Base-by-base conservation (phyloP, 2,797 vertebrate species). In the Silurus lanzhouensis region DNA sequence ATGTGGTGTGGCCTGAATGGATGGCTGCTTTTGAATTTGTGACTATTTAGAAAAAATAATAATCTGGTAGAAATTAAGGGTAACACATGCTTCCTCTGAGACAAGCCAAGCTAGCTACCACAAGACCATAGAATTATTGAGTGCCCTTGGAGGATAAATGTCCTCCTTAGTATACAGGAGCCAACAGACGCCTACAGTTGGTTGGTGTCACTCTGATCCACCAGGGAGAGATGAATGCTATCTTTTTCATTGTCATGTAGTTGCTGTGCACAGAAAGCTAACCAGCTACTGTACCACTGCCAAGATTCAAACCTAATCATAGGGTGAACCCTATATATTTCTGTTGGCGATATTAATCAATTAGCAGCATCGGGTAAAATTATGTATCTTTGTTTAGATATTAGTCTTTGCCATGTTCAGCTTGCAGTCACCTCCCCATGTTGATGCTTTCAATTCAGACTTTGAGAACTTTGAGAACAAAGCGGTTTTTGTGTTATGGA, bases 141-240 rank as follows among this genome's bases (percentile, higher is more conserved):
- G 17, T 55, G 60, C 17, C 63, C 77, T 52, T 27, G 44, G 79
- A 67, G 79, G 17, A 81, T 67, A 55, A 81, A 63, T 55, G 79
- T 67, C 63, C 63, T 67, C n/a, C 55, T 66, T 67, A 68, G 60
- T 55, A 81, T 55, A 68, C 79, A 57, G 52, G 25, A 67, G 48
- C 64, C 61, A 27, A 81, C 25, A 81, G 64, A 67, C 19, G 10
- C 64, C 64, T 81, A 81, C 44, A 66, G 46, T 81, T 81, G 63
- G 63, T 81, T 81, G 57, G 25, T 81, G 79, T 55, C 79, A 81
- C 63, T 27, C 61, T 55, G 63, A 81, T 55, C 46, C 79, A 81
- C n/a, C 46, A 27, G 79, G 63, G 22, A 67, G 46, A 81, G 8
- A 55, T 31, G 46, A 81, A 81, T 67, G 46, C 46, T 9, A 27